Conservation (phyloP, 2,113 vertebrate species). For the Galeopterus variegatus region DNA sequence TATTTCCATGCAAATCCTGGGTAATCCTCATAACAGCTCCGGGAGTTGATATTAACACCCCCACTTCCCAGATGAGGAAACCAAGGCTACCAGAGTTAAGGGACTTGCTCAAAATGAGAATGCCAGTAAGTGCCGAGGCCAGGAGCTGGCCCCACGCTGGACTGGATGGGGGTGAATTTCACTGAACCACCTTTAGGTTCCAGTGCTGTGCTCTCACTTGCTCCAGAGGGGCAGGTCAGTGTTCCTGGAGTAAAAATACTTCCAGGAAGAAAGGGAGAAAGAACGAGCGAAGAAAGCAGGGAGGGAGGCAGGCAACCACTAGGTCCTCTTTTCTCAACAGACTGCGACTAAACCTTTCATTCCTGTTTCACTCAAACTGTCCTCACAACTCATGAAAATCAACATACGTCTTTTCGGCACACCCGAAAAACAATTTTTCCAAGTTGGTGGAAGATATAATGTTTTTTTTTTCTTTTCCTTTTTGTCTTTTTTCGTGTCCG, state of each 20-base stretch:
- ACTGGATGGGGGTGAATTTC: background rate
- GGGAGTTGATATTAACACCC: background rate
- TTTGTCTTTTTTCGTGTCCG: no score
- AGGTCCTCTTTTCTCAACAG: background rate
- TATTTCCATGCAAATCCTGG: background rate
- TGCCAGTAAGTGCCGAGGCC: background rate
- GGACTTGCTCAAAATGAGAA: background rate
- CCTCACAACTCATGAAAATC: constrained; percentile 75
- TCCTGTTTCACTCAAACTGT: background rate
- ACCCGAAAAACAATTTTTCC: constrained; percentile 68
- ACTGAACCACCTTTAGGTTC: background rate
- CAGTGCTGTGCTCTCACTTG: background rate
- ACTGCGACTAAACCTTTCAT: background rate
- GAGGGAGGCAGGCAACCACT: background rate
- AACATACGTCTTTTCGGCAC: constrained; percentile 42
- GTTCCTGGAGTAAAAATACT: background rate
- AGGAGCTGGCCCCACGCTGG: background rate
- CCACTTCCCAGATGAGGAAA: background rate
- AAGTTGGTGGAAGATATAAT: background rate
- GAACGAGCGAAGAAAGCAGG: background rate
- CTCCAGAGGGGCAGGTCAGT: background rate
- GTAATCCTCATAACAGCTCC: background rate
- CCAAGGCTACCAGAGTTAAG: background rate
- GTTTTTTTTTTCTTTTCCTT: no score
- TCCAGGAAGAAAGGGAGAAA: background rate